Conservation (phyloP, 2,797 vertebrate species). For the Parambassis ranga region DNA sequence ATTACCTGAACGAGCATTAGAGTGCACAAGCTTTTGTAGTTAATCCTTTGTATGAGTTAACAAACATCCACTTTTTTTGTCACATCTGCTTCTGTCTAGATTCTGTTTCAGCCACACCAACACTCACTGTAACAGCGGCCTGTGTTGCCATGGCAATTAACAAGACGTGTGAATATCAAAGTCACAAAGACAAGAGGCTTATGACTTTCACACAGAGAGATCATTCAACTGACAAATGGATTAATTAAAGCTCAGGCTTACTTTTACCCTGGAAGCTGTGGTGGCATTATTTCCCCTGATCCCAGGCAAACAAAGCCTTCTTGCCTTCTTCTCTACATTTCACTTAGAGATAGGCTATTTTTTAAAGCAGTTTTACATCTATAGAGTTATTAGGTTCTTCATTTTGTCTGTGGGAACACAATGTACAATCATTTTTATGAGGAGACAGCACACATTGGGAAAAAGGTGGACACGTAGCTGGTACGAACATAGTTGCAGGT, state of each 20-base stretch:
- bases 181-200: conserved; percentile 56
- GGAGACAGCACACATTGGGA: too few species aligned
- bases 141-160: conserved; percentile 57
- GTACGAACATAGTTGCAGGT: too few species aligned
- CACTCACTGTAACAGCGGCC: conserved; percentile 1
- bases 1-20: too few species aligned
- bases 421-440: not conserved
- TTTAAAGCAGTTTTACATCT: conserved; percentile 6
- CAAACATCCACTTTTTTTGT: not conserved
- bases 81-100: conserved; percentile 14
- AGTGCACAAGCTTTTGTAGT: too few species aligned
- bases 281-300: conserved; percentile 48
- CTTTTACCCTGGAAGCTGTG: conserved; percentile 37
- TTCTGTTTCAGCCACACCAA: not conserved
- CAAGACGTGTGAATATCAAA: conserved; percentile 62
- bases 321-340: not conserved
- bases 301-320: conserved; percentile 39
- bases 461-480: too few species aligned
- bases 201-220: conserved; percentile 63
- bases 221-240: conserved; percentile 66
- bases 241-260: conserved; percentile 60
- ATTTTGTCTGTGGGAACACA: conserved; percentile 1
- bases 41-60: too few species aligned
- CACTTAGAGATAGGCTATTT: not conserved
- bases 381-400: conserved; percentile 14